Evolutionary conservation across 2,797 vertebrate genomes (phyloP).

Genomic region (Fratercula arctica): DNA sequence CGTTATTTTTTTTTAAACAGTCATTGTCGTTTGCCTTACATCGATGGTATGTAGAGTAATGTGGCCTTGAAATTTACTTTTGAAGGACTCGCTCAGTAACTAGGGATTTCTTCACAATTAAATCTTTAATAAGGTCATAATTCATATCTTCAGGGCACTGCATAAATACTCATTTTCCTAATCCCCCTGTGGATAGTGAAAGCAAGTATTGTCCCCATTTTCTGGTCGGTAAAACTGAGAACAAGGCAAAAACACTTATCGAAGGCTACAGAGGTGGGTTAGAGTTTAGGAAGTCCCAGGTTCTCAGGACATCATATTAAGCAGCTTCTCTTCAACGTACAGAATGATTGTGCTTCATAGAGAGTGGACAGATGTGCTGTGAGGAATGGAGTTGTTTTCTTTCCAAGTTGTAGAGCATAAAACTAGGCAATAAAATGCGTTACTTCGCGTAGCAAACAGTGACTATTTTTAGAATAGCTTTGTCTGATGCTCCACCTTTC

Average conservation of each 20-base stretch:
- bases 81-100: background rate
- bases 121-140: constrained; percentile 50
- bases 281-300: background rate
- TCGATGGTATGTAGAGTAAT: background rate
- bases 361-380: background rate
- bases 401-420: background rate
- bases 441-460: background rate
- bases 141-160: constrained; percentile 1
- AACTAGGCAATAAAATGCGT: background rate
- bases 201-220: background rate
- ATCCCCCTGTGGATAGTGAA: background rate
- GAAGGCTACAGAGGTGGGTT: background rate
- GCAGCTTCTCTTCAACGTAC: background rate
- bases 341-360: background rate
- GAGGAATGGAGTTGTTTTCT: background rate
- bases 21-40: background rate
- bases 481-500: background rate
- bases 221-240: background rate
- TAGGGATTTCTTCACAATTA: constrained; percentile 59
- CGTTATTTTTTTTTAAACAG: background rate
- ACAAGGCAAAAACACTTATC: background rate
- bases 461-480: background rate
- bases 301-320: background rate
- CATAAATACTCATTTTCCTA: background rate
- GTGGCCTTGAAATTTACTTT: constrained; percentile 45